Evolutionary conservation across 2,113 vertebrate species (phyloP), one percentile per base, ranked within the genome.

Genomic region (Garra rufa): DNA sequence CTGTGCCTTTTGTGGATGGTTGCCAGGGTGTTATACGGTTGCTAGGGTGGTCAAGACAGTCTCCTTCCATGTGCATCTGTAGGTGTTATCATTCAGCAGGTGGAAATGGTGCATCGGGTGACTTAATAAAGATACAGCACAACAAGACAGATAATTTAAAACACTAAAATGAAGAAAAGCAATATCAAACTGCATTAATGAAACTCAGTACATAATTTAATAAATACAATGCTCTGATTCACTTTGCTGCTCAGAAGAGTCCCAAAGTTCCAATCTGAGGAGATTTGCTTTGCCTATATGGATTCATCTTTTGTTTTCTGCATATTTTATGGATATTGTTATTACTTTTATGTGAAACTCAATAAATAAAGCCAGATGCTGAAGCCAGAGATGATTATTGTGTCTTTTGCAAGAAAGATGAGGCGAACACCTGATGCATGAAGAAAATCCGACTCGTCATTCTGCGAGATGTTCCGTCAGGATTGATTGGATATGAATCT

Each of bases 401-500:
- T 57, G 50, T 9, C 34, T 59, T 41, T 14, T 41, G 50, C 7
- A n/a, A 41, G 52, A n/a, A 19, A 67, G 61, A 50, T 14, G 4
- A 41, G 9, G 7, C 19, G 15, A 67, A 34, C 41, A 50, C 10
- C n/a, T 57, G 30, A 76, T 9, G 43, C 28, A 24, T 50, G 21
- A 10, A 67, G 73, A 13, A 14, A 26, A 43, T 52, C 28, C 52
- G 13, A 26, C 46, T 38, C 6, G 13, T 74, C 50, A 41, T 70
- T 80, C 41, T 46, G 21, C 1, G 41, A 67, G n/a, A 67, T 67
- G 61, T 69, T 46, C 46, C 5, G 6, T 69, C 46, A 70, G 44
- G 30, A 55, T 50, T 24, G 46, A 55, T 63, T 65, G 24, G 77
- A 43, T 69, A 57, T 43, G 7, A 71, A 71, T 73, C 50, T 76